These are phyloP conservation scores for Greenwoodochromis staneri DNA, from an alignment of 2,113 vertebrate species.

Conservation along the genomic window DNA sequence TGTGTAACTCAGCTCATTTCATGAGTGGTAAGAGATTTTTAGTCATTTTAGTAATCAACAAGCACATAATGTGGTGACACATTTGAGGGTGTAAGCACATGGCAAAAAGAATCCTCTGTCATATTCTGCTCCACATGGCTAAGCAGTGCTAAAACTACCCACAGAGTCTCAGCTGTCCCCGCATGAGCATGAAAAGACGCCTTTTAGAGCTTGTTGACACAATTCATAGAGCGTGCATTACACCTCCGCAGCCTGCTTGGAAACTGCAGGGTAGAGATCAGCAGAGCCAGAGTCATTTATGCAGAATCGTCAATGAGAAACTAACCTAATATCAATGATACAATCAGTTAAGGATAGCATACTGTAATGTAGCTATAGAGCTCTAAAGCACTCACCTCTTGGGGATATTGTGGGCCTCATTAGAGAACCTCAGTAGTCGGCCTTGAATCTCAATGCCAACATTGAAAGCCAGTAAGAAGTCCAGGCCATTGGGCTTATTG, in stretches of 20 bases:
- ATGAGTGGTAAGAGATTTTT: neutral
- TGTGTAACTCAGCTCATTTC: neutral
- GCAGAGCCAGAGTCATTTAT: neutral
- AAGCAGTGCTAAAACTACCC: neutral
- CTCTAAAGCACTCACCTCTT: conserved; percentile 70
- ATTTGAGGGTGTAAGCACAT: conserved; percentile 20
- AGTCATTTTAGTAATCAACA: conserved; percentile 1
- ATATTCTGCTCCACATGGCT: conserved; percentile 2
- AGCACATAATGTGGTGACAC: neutral
- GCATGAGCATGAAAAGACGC: neutral
- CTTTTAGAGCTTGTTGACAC: conserved; percentile 12
- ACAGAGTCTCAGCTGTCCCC: conserved; percentile 1
- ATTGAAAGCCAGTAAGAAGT: conserved; percentile 82
- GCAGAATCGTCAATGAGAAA: neutral
- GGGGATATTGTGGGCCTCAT: conserved; percentile 79
- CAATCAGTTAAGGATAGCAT: neutral
- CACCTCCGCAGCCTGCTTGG: neutral
- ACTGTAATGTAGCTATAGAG: neutral
- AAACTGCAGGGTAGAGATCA: neutral
- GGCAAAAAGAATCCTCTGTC: neutral
- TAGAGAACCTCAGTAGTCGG: conserved; percentile 83
- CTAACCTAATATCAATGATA: neutral
- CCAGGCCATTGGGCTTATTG: conserved; percentile 76
- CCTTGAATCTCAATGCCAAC: conserved; percentile 85
- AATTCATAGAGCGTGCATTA: neutral